Base-by-base conservation (phyloP, 2,888 invertebrate species). In the Pandemis corylana region DNA sequence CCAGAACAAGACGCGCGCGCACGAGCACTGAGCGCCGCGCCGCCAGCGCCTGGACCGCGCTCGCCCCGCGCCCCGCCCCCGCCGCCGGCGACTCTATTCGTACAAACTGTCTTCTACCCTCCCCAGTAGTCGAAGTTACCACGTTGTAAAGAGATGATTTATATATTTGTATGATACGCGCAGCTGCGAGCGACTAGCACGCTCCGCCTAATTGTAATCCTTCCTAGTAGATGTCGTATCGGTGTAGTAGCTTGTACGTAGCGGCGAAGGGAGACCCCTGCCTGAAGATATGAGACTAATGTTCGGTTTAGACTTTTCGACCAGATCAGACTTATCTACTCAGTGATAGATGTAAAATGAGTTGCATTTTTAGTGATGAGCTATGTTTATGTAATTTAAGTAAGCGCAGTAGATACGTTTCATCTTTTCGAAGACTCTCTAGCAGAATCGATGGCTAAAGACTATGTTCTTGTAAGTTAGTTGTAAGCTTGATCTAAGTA, bases 281-380 rank as follows among this genome's bases (percentile, higher is more conserved):
- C 85, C 66, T 41, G 51, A 46, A 36, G 85, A 82, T 79, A 87
- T 88, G 89, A 90, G 90, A 92, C 91, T 91, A 86, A 90, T 85
- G 82, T 87, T 92, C 90, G 90, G 90, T 91, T 91, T 85, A 84
- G 93, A 94, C 91, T 94, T 94, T 94, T 94, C 94, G 94, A 92
- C 91, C 89, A 93, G 94, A 94, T 93, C 82, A 90, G 93, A 94
- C 94, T 88, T 85, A 84, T 94, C 94, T 93, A 93, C 93, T 91
- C 93, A 92, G 90, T 91, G 93, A 93, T 94, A 93, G 93, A 85
- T 89, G 88, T 87, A 89, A 56, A 88, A 90, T 87, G 85, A 90
- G 89, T 91, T 94, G 94, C 94, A 94, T 94, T 94, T 94, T 90
- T 94, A 94, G 93, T 93, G 92, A 83, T 89, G 92, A 93, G 81